phyloP scores from a whole-genome alignment of 2,888 invertebrate genomes.

The Drosophila meridiana region DNA sequence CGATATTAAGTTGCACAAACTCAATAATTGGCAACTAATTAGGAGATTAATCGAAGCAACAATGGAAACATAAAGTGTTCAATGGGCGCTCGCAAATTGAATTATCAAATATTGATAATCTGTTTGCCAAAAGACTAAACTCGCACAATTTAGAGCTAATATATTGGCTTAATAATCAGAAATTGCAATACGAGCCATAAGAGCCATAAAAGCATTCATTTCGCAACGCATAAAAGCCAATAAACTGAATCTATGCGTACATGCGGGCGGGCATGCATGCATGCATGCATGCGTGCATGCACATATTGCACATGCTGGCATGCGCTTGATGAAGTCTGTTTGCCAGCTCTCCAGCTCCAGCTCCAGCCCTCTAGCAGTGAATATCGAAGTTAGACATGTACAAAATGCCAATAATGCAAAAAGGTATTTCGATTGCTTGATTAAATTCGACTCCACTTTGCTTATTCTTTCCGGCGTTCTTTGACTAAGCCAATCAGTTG shows the following conservation, averaged over 20 bases:
- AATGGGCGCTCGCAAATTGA: background rate
- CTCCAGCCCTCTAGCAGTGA: background rate
- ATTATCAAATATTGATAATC: constrained; percentile 3
- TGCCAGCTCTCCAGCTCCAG: background rate
- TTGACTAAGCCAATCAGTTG: constrained; percentile 3
- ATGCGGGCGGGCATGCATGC: background rate
- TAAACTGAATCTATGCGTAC: constrained; percentile 5
- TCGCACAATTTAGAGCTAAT: background rate
- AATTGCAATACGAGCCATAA: background rate
- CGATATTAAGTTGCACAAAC: background rate
- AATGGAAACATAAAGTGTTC: background rate
- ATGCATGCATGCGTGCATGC: background rate
- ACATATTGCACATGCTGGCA: background rate
- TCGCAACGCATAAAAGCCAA: constrained; percentile 3
- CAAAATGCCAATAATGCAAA: constrained; percentile 5
- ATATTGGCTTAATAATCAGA: background rate
- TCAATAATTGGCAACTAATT: constrained; percentile 3
- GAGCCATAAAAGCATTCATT: background rate
- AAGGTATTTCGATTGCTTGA: background rate
- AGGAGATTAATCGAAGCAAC: background rate
- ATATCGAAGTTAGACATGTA: background rate
- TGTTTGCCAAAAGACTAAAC: constrained; percentile 4
- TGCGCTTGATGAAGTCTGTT: background rate
- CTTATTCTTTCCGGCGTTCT: background rate
- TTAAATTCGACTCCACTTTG: background rate